Percentiles rank a stretch among this genome's conserved stretches.
Conservation (phyloP, 2,113 vertebrate species). For the Todiramphus saurophagus region DNA sequence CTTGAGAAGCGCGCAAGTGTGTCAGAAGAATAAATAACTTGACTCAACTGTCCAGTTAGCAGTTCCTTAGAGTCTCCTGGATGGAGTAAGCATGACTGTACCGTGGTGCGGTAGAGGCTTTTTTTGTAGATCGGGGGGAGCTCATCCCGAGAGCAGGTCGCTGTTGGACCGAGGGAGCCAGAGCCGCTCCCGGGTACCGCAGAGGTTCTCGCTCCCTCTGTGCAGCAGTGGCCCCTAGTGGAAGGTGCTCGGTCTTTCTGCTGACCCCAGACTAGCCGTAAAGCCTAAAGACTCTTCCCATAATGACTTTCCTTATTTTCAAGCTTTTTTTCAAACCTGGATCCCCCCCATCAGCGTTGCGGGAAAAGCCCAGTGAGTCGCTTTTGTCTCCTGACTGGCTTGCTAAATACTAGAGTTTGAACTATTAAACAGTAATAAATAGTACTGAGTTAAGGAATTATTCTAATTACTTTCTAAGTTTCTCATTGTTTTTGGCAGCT, state of each 20-base stretch:
- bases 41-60: neutral
- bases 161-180: rapidly evolving
- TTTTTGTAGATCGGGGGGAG: rapidly evolving
- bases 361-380: rapidly evolving
- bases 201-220: neutral
- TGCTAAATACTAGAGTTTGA: neutral
- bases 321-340: neutral
- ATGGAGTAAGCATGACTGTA: rapidly evolving
- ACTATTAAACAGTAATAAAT: neutral
- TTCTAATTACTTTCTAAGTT: neutral
- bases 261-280: neutral
- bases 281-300: neutral
- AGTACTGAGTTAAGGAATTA: neutral
- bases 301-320: neutral
- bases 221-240: constrained; percentile 11
- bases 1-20: neutral
- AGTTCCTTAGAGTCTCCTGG: neutral
- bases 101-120: rapidly evolving
- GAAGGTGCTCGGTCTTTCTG: neutral
- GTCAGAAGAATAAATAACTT: neutral
- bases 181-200: rapidly evolving
- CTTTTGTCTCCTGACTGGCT: neutral
- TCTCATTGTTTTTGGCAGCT: neutral
- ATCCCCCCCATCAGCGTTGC: neutral
- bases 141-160: neutral